Evolutionary conservation across 2,888 invertebrate species (phyloP).

Genomic region (Osmoderma eremita): DNA sequence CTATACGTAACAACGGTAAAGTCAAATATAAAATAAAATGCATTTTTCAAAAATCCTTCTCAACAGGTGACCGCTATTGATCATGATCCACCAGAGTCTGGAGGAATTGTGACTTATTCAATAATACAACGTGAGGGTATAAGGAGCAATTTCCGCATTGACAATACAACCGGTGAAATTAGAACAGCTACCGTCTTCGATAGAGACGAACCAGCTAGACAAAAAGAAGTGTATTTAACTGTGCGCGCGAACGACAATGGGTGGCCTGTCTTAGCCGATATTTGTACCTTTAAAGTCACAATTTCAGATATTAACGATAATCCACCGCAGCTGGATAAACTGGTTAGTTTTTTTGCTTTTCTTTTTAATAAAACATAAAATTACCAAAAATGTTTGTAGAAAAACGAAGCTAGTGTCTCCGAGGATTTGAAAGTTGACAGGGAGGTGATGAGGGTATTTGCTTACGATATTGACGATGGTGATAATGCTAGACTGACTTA

Average conservation of each 20-base stretch:
- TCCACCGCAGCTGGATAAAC: conserved; percentile 81
- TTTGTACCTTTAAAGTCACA: conserved; percentile 91
- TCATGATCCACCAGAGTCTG: conserved; percentile 77
- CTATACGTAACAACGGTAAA: conserved; percentile 80
- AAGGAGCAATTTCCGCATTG: conserved; percentile 81
- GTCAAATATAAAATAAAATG: conserved; percentile 35
- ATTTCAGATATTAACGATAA: conserved; percentile 96
- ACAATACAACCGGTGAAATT: conserved; percentile 79
- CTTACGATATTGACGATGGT: conserved; percentile 92
- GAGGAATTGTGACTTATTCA: conserved; percentile 84
- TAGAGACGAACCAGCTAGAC: conserved; percentile 87
- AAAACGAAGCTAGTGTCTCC: conserved; percentile 80
- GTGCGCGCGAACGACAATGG: conserved; percentile 95
- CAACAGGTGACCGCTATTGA: conserved; percentile 77
- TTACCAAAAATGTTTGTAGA: conserved; percentile 65
- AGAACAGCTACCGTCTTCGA: conserved; percentile 82
- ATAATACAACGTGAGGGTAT: conserved; percentile 81
- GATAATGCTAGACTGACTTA: conserved; percentile 89
- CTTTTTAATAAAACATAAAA: background rate
- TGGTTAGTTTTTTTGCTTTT: conserved; percentile 67
- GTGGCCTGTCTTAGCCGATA: conserved; percentile 87
- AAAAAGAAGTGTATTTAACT: conserved; percentile 85
- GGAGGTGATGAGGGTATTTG: conserved; percentile 90
- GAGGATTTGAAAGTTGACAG: conserved; percentile 78
- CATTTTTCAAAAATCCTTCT: background rate